These are phyloP conservation scores for Ictalurus furcatus DNA, from an alignment of 2,113 vertebrate species.

Conservation along the genomic window DNA sequence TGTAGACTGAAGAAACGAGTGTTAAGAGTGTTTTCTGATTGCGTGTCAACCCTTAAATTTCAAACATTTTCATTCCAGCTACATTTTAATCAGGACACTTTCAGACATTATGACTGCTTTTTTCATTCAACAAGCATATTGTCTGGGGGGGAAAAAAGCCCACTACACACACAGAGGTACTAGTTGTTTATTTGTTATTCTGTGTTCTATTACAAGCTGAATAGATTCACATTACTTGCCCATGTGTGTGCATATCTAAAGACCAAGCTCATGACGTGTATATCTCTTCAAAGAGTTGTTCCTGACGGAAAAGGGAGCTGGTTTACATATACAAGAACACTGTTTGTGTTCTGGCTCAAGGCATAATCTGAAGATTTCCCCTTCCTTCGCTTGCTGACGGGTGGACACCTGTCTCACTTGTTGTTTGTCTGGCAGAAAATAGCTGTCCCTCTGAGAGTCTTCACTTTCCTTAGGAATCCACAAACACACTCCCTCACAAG, in stretches of 20 bases:
- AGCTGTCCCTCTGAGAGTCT: slow-evolving; percentile 17
- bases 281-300: background rate
- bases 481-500: slow-evolving; percentile 7
- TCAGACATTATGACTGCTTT: background rate
- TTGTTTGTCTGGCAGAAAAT: slow-evolving; percentile 49
- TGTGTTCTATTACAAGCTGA: background rate
- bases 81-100: background rate
- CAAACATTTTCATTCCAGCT: background rate
- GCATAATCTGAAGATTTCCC: slow-evolving; percentile 27
- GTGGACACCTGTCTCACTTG: slow-evolving; percentile 47
- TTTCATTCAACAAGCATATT: background rate
- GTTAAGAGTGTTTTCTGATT: background rate
- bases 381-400: slow-evolving; percentile 25
- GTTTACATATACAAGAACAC: background rate
- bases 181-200: slow-evolving; percentile 2
- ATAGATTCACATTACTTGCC: background rate
- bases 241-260: background rate
- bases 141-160: fast-evolving
- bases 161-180: background rate
- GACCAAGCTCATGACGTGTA: background rate
- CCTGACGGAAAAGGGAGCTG: background rate
- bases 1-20: background rate
- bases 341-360: slow-evolving; percentile 15
- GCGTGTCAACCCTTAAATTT: background rate
- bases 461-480: slow-evolving; percentile 52